Base-by-base conservation (phyloP, 2,113 vertebrate species). In the Silurus asotus region DNA sequence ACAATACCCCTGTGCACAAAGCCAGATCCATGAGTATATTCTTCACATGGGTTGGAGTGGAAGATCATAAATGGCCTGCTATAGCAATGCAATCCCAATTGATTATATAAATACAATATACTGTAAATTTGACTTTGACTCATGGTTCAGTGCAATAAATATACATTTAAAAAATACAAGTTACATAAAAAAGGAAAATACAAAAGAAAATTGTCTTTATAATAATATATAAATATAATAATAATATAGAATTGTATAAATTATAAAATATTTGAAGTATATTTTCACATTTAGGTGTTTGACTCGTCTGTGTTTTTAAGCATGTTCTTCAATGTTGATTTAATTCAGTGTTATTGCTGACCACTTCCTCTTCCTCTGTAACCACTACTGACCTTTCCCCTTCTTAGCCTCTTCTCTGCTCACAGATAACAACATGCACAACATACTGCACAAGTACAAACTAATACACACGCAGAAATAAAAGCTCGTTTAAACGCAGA, bases 341-440 rank as follows among this genome's bases (percentile, higher is more conserved):
- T 17, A 37, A 14, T 58, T 28, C 76, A 28, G 76, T 7, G 2
- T 4, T 5, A 13, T 45, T 80, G 55, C 76, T 58, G 75, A 25
- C 49, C 20, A 2, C 69, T 72, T 72, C 45, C 37, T 72, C 69
- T 72, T 72, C 25, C 75, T 77, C 75, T 56, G 58, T 79, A 58
- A 56, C 76, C 76, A 28, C 25, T 58, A 25, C 19, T 64, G 23
- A 64, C 28, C 59, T 64, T 65, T 81, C 19, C 53, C 76, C 25
- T n/a, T 56, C 49, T 56, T 20, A 8, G 28, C 78, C 78, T 25
- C 51, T 78, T 8, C 25, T 56, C 53, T 45, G 23, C 59, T 78
- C n/a, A 37, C n/a, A 59, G 15, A 28, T 25, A 59, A 45, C 77
- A 45, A 15, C 9, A 70, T 67, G 65, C 53, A 78, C 23, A 78